Evolutionary conservation across 2,113 vertebrate genomes (phyloP), one percentile per base, ranked within the genome.

Genomic region (Protobothrops mucrosquamatus): DNA sequence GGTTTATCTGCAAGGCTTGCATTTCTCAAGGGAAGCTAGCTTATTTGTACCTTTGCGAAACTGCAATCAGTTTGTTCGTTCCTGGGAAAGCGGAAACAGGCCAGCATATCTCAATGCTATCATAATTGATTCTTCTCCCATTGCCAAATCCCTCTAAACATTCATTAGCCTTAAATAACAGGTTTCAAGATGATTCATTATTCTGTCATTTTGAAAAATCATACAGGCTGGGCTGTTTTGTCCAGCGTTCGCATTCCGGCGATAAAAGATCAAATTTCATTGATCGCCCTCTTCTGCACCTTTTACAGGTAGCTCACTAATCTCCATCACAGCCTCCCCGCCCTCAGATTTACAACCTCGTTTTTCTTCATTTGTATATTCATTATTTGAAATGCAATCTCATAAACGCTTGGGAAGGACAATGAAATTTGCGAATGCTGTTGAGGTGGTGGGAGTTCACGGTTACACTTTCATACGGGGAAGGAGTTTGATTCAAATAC

Each of bases 151-250:
- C 55, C 92, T 29, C 93, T 74, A 91, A 93, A 95, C 92, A 90
- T 91, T 96, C 91, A 93, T 97, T 96, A 97, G 54, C 57, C 92
- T 95, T 95, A 96, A 96, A 95, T 97, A 97, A 97, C 92, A 96
- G 91, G 54, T 69, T 95, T 95, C 92, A 52, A 96, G 92, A 96
- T 92, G 93, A 97, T 96, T 92, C 87, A 94, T 97, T 94, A 94
- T 95, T 92, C 94, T 96, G 93, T 95, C 94, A 93, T 89, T 93
- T 93, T 96, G 93, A 93, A 95, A 96, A 96, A 95, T 95, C 95
- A 88, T 87, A 59, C 91, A 18, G 0, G 90, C 92, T 39, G 15
- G 92, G 89, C 64, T 64, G 48, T 18, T 88, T 96, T 93, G 12
- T 61, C 29, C 74, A 92, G 56, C 39, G 93, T 95, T 52, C 29